phyloP scores from a whole-genome alignment of 2,888 invertebrate species.

The Chrysotoxum bicinctum region DNA sequence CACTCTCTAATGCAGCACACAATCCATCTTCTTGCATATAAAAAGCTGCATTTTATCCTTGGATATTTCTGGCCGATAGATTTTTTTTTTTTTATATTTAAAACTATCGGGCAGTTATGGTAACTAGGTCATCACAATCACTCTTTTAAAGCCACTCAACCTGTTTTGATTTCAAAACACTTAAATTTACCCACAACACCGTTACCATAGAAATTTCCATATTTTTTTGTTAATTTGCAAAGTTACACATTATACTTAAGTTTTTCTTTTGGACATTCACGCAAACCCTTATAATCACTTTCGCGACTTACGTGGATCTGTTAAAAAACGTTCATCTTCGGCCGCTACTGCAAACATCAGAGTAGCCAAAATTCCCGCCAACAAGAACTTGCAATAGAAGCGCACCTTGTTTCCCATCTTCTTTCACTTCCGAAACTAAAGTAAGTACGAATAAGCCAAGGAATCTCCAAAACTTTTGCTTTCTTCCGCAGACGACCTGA shows the following conservation, averaged over 20 bases:
- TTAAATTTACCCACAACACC: background rate
- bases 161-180: constrained; percentile 26
- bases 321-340: constrained; percentile 51
- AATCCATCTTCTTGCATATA: background rate
- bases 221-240: background rate
- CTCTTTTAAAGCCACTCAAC: constrained; percentile 29
- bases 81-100: background rate
- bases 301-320: constrained; percentile 66
- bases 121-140: constrained; percentile 29
- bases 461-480: constrained; percentile 58
- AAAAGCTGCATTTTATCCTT: constrained; percentile 31
- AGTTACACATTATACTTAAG: too few species aligned
- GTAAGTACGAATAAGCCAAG: constrained; percentile 4
- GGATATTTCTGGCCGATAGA: constrained; percentile 1
- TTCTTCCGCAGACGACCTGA: constrained; percentile 36
- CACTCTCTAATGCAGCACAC: background rate
- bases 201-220: background rate
- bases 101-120: background rate
- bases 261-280: background rate
- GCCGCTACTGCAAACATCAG: constrained; percentile 4
- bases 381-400: constrained; percentile 56
- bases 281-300: background rate
- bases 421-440: constrained; percentile 2
- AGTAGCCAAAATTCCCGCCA: constrained; percentile 52
- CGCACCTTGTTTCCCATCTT: constrained; percentile 54